Conservation (phyloP, 1,140 invertebrate genomes). For the Ips typographus region DNA sequence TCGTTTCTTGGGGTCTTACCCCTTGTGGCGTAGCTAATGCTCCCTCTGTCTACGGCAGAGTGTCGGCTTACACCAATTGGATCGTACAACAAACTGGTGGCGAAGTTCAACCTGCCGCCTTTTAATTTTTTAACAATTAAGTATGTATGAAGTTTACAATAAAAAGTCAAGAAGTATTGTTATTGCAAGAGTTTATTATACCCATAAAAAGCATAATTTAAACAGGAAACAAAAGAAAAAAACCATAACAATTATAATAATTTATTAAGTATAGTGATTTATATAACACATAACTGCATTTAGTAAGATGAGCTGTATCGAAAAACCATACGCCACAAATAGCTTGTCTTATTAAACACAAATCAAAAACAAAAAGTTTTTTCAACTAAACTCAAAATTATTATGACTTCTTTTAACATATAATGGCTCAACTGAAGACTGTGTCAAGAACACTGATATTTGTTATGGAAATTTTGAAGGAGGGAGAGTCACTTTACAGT, state of each 20-base stretch:
- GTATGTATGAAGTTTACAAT: too few relatives aligned
- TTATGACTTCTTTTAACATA: too few relatives aligned
- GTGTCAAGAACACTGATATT: too few relatives aligned
- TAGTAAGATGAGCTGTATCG: conserved; percentile 4
- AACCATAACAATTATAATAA: conserved; percentile 35
- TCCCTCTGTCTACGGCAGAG: conserved; percentile 72
- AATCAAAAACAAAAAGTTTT: conserved; percentile 1
- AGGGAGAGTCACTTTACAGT: too few relatives aligned
- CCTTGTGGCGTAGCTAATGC: conserved; percentile 65
- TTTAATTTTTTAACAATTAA: background rate
- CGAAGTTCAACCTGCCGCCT: conserved; percentile 12
- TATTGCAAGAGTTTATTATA: too few relatives aligned
- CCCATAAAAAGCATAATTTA: too few relatives aligned
- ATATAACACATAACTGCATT: conserved; percentile 43
- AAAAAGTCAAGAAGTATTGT: too few relatives aligned
- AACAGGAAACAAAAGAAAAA: too few relatives aligned
- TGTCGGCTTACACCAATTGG: conserved; percentile 50
- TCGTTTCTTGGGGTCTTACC: conserved; percentile 76
- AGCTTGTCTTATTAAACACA: conserved; percentile 2
- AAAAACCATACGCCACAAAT: background rate
- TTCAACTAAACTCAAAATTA: too few relatives aligned
- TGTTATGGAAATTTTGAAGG: too few relatives aligned
- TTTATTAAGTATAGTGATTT: conserved; percentile 44
- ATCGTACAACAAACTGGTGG: conserved; percentile 10
- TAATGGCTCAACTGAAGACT: too few relatives aligned